Conservation (phyloP, 2,888 invertebrate species). For the Ptycholaimellus sp. region DNA sequence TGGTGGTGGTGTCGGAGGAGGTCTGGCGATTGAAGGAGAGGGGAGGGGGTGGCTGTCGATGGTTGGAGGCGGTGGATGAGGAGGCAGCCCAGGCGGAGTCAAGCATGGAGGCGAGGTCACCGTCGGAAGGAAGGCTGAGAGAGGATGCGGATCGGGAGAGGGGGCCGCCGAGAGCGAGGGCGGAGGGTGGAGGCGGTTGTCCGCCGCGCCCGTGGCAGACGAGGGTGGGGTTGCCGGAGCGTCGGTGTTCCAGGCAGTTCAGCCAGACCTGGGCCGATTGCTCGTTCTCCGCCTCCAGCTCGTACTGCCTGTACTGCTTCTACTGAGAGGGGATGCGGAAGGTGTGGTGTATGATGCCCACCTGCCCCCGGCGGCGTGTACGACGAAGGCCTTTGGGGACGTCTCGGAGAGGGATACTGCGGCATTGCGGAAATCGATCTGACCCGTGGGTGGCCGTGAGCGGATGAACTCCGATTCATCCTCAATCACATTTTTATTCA, state of each 20-base stretch:
- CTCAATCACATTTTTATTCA: too few species aligned
- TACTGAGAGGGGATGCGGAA: too few species aligned
- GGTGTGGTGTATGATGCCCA: too few species aligned
- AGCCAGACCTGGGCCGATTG: conserved; percentile 34
- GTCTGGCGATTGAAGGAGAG: background rate
- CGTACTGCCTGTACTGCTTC: conserved; percentile 23
- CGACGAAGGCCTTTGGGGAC: conserved; percentile 3
- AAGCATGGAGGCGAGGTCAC: background rate
- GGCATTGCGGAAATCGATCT: conserved; percentile 1
- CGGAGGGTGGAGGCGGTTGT: too few species aligned
- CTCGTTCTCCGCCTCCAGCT: conserved; percentile 31
- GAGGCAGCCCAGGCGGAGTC: background rate
- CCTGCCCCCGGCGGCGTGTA: too few species aligned
- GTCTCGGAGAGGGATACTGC: conserved; percentile 4
- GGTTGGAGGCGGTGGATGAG: background rate
- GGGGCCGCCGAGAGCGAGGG: background rate
- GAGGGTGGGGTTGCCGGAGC: conserved; percentile 6
- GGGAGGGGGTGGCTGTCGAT: background rate
- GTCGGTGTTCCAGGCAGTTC: conserved; percentile 28
- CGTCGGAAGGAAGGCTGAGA: background rate
- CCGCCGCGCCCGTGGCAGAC: too few species aligned
- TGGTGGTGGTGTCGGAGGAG: background rate
- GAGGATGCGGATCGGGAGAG: background rate
- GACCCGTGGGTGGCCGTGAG: conserved; percentile 2
- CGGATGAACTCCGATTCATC: conserved; percentile 5